Percentiles rank a stretch among this genome's conserved stretches.
phyloP scores from a whole-genome alignment of 2,797 vertebrate species.

The Schizopygopsis malacanthus region DNA sequence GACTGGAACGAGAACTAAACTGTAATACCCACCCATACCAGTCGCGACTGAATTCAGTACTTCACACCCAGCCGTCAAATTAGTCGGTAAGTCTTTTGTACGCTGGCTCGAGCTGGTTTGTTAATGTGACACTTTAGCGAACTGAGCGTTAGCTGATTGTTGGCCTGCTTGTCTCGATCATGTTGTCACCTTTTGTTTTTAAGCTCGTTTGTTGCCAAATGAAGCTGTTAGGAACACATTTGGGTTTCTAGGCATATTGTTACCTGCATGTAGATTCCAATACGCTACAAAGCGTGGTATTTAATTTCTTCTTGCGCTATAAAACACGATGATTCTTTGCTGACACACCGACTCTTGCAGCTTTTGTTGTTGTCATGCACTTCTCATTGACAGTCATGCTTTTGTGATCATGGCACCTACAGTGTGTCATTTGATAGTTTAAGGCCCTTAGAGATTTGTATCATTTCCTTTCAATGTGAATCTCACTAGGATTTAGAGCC shows the following conservation, averaged over 20 bases:
- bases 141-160: slow-evolving; percentile 34
- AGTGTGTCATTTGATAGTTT: not conserved
- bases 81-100: slow-evolving; percentile 43
- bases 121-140: slow-evolving; percentile 44
- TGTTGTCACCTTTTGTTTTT: slow-evolving; percentile 37
- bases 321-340: not conserved
- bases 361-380: slow-evolving; percentile 36
- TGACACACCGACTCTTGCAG: slow-evolving; percentile 8
- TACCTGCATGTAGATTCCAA: not conserved
- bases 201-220: not conserved
- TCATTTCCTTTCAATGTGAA: not conserved
- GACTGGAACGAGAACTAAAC: slow-evolving; percentile 7
- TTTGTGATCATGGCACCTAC: not conserved
- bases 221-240: not conserved
- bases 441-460: not conserved
- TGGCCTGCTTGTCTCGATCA: slow-evolving; percentile 47
- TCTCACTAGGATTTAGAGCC: not conserved
- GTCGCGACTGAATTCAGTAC: slow-evolving; percentile 1
- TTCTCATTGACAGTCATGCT: not conserved
- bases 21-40: not conserved
- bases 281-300: not conserved
- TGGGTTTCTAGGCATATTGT: not conserved
- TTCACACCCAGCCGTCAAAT: slow-evolving; percentile 22
- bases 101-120: slow-evolving; percentile 3
- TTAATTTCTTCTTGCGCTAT: not conserved